Base-by-base conservation (phyloP, 2,888 invertebrate species). In the Trachelus stipa region DNA sequence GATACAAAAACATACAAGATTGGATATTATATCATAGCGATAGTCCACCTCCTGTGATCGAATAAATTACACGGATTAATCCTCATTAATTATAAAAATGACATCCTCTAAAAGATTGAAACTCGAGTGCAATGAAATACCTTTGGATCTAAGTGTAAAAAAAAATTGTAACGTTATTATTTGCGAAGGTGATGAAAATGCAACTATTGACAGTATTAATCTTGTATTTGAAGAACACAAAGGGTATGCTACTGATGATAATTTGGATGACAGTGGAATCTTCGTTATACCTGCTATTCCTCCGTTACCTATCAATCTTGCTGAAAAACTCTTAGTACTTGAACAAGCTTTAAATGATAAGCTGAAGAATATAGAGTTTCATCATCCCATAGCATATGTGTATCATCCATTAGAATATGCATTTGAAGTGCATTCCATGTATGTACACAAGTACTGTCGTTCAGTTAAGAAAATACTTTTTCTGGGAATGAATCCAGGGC, bases 401-500 rank as follows among this genome's bases (percentile, higher is more conserved):
- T 98, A 98, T 89, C 97, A 97, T 92, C 98, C 98, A 0, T 92
- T 98, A 68, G 94, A 96, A 81, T 98, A 98, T 92, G 98, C 98
- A 1, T 94, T 93, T 80, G 93, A 95, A 78, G 93, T 97, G 31
- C 97, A 97, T 92, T 94, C 94, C 84, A 93, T 94, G 84, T 98
- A 96, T 91, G 93, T 97, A 15, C 92, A 93, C 82, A 95, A 94
- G 88, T 97, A 94, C 90, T 96, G 96, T 85, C 93, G 92, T 78
- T 92, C 93, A 0, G 91, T 91, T 33, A 97, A 97, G 91, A 93
- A 93, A 82, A 92, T 98, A 71, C 92, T 98, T 84, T 97, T 97
- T 89, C 93, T 98, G 80, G 98, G 98, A 9, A 98, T 98, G 97
- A 98, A 98, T 92, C 98, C 98, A 23, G 98, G 98, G n/a, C 98